These are phyloP conservation scores for Myodes glareolus DNA, from an alignment of 2,113 vertebrate genomes.

Conservation along the genomic window DNA sequence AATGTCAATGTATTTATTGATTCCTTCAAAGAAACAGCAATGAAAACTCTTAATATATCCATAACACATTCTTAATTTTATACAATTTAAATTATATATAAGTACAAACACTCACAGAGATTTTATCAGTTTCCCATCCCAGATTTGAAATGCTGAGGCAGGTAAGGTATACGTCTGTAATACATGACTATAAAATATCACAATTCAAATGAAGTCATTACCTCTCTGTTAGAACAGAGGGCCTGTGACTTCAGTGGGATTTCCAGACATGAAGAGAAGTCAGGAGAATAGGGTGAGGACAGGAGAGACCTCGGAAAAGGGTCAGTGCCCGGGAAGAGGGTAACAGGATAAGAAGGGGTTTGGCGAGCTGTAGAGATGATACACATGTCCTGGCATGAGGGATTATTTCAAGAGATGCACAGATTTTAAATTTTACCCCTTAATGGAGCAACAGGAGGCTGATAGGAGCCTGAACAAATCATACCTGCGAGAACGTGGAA, in stretches of 20 bases:
- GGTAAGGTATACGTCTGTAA: not conserved
- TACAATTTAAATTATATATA: not conserved
- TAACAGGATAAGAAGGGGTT: not conserved
- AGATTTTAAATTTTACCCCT: not conserved
- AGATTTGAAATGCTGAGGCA: not conserved
- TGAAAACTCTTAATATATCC: conserved; percentile 6
- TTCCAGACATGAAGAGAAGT: not conserved
- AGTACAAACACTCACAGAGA: not conserved
- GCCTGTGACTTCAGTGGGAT: not conserved
- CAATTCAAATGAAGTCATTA: not conserved
- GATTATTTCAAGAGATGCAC: not conserved
- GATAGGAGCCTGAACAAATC: not conserved
- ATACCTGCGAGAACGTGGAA: fast-evolving
- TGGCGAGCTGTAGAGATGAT: not conserved
- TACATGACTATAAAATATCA: not conserved
- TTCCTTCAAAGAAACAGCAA: not conserved
- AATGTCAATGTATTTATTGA: not conserved
- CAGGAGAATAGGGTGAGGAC: not conserved
- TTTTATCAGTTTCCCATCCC: not conserved
- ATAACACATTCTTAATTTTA: not conserved
- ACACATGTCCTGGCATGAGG: not conserved
- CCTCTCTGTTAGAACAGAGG: not conserved
- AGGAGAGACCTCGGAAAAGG: not conserved
- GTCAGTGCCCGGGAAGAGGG: not conserved
- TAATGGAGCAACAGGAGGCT: not conserved